Conservation (phyloP, 2,113 vertebrate genomes). For the Orthonyx spaldingii region DNA sequence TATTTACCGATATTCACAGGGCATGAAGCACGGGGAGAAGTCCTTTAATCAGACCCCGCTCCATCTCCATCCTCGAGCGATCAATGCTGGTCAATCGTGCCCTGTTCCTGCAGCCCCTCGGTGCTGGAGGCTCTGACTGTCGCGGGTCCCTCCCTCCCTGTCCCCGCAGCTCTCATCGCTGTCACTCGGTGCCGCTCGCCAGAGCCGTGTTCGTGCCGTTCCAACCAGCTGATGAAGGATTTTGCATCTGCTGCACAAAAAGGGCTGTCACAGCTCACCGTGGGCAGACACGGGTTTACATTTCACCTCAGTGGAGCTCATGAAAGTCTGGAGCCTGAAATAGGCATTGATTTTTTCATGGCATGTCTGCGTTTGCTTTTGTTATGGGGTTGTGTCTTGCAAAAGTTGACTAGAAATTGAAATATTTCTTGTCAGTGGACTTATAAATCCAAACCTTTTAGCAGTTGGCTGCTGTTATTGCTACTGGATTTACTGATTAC, state of each 20-base stretch:
- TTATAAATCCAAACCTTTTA: background rate
- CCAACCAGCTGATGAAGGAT: background rate
- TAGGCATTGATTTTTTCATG: background rate
- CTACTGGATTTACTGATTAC: background rate
- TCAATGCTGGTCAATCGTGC: background rate
- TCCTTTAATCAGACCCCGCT: background rate
- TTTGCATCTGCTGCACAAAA: background rate
- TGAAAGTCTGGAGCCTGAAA: background rate
- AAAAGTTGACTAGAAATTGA: background rate
- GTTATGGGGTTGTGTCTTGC: background rate
- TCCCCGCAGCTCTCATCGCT: background rate
- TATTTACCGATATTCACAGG: background rate
- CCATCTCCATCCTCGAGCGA: background rate
- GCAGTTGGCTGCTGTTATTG: background rate
- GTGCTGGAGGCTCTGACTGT: no score
- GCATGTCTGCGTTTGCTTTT: background rate
- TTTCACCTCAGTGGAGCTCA: background rate
- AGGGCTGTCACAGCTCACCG: background rate
- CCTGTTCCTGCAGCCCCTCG: background rate
- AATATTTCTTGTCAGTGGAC: background rate
- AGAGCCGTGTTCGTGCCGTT: background rate
- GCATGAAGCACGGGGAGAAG: background rate
- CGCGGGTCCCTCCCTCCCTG: background rate
- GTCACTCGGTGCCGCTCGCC: background rate
- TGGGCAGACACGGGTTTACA: background rate